These are phyloP conservation scores for Asbolus verrucosus DNA, from an alignment of 1,140 invertebrate genomes.

Conservation along the genomic window DNA sequence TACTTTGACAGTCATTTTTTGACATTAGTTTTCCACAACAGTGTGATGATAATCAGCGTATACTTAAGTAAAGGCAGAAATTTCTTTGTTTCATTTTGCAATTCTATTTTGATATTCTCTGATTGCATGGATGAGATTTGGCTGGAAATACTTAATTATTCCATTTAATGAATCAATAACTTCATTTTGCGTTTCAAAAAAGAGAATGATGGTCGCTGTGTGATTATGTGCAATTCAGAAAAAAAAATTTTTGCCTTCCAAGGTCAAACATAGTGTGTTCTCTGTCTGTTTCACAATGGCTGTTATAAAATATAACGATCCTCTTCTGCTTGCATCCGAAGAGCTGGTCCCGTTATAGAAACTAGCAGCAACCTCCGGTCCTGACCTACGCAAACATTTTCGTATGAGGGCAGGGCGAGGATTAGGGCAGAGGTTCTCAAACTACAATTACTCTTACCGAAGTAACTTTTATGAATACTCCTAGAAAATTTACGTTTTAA, in stretches of 20 bases:
- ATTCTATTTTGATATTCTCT: too few relatives aligned
- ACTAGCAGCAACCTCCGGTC: conserved; percentile 20
- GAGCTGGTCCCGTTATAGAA: conserved; percentile 31
- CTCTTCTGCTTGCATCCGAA: conserved; percentile 19
- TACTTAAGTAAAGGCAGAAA: too few relatives aligned
- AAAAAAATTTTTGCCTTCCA: not conserved
- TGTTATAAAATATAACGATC: conserved; percentile 22
- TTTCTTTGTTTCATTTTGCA: too few relatives aligned
- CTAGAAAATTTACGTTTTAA: too few relatives aligned
- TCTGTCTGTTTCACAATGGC: conserved; percentile 17
- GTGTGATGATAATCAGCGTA: too few relatives aligned
- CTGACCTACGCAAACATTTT: conserved; percentile 37
- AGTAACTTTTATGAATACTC: too few relatives aligned
- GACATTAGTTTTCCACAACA: too few relatives aligned
- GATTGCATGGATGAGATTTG: too few relatives aligned
- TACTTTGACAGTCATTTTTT: too few relatives aligned
- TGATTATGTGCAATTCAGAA: not conserved
- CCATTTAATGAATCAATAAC: not conserved
- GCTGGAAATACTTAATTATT: too few relatives aligned
- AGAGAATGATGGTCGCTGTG: too few relatives aligned
- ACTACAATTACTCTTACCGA: too few relatives aligned
- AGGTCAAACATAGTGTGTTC: conserved; percentile 4
- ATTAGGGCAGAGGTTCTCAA: conserved; percentile 17
- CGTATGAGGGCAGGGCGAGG: conserved; percentile 12
- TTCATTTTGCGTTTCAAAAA: conserved; percentile 39